Base-by-base conservation (phyloP, 2,113 vertebrate species). In the Tragelaphus imberbis region DNA sequence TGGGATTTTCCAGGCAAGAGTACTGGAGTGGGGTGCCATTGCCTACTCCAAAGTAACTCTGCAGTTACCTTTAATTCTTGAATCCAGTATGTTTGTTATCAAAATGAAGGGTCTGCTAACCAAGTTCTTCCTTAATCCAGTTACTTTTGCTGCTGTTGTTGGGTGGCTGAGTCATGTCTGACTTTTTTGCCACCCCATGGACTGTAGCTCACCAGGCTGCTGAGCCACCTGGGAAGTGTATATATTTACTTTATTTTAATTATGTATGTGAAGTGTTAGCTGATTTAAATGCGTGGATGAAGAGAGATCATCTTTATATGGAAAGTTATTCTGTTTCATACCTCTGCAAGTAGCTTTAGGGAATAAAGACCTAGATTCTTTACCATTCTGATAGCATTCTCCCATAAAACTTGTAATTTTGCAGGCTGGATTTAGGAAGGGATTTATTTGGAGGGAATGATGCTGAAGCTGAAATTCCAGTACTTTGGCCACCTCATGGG, bases 301-400 rank as follows among this genome's bases (percentile, higher is more conserved):
- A 75, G 47, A 92, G 36, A 84, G 75, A 49, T 94, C 7, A 28
- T 92, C 59, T 96, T 96, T 96, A 23, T 49, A 40, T 88, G 47
- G 71, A 63, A 88, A 80, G 19, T 47, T 94, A 84, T 59, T 95
- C 95, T 94, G 25, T 53, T 71, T 28, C 55, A 56, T 84, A 89
- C n/a, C 16, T 94, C 53, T 97, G 49, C 33, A 90, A 84, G 80
- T 95, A 40, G 71, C 90, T 91, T 95, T 55, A 95, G 65, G 82
- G 77, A 80, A 80, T 51, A 80, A 93, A 94, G n/a, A 86, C 19
- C 12, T 3, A 33, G 15, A 84, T 95, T 75, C 13, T 63, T 88
- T 23, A 68, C 40, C 27, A 51, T 82, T 94, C 53, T 58, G 55
- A 68, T 65, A 80, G 49, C 30, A 55, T 65, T 92, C 33, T 84